Evolutionary conservation across 2,888 invertebrate genomes (phyloP), one percentile per base, ranked within the genome.

Genomic region (Lochmaea capreae): DNA sequence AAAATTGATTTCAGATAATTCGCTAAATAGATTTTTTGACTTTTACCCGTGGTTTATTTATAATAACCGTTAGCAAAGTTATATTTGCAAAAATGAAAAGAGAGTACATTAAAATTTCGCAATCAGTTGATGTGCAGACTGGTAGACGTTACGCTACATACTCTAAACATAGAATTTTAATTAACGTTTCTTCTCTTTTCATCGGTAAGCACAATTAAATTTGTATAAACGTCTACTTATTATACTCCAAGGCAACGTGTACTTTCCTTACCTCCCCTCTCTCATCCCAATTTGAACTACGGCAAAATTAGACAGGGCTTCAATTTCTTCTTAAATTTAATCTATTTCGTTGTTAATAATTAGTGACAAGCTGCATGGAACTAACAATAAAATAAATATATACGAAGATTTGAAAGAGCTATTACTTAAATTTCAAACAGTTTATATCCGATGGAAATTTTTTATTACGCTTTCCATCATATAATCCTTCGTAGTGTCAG

Each of bases 111-210:
- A 33, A 65, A 65, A 46, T 65, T 63, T 18, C n/a, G 46, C 59
- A 68, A 22, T 59, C 33, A 59, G 42, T 69, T 33, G 33, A 62
- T 52, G 52, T 39, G n/a, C 61, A 62, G 49, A 33, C 52, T 22
- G 39, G 59, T 69, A 49, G n/a, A 26, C 69, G 69, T 54, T 69
- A 49, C 69, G 69, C 69, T 69, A 69, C 62, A 67, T 26, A 61
- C 46, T 69, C 69, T 69, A 69, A 69, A 69, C 61, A 69, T 67
- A 71, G 49, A 65, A 58, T 52, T 39, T 39, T 76, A 77, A 77
- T 77, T 77, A 76, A 76, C 59, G 71, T 74, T 73, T 71, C 69
- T 66, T 76, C 76, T 76, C 71, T 72, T 69, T 76, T 59, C 71
- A 72, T 72, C 72, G 65, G 69, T 54, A 65, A 68, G 67, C 73